phyloP scores from a whole-genome alignment of 2,888 invertebrate genomes.

The Antheraea yamamai region DNA sequence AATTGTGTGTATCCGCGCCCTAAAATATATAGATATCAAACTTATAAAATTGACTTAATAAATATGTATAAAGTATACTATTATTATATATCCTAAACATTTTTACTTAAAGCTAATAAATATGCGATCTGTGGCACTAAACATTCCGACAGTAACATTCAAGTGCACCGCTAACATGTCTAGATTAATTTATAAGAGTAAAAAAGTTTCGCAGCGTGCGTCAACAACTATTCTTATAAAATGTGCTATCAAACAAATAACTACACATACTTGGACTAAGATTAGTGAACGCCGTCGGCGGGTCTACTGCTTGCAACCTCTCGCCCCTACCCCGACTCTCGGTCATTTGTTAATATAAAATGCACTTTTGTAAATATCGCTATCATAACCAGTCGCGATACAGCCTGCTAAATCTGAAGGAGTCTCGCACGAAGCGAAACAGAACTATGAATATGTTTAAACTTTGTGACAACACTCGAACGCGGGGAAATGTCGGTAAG shows the following conservation, averaged over 20 bases:
- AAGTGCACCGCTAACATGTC: slow-evolving; percentile 49
- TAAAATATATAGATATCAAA: slow-evolving; percentile 57
- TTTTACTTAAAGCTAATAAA: slow-evolving; percentile 47
- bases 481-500: neutral
- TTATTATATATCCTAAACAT: slow-evolving; percentile 43
- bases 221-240: slow-evolving; percentile 44
- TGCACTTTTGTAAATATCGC: neutral
- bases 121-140: slow-evolving; percentile 48
- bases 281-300: neutral
- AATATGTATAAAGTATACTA: slow-evolving; percentile 56
- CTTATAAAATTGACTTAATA: slow-evolving; percentile 69
- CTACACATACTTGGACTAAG: slow-evolving; percentile 26
- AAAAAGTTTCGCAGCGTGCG: slow-evolving; percentile 53
- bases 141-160: slow-evolving; percentile 37
- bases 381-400: slow-evolving; percentile 5
- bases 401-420: neutral
- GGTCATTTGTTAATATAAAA: neutral
- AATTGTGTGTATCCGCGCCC: slow-evolving; percentile 49
- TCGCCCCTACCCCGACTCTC: neutral
- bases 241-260: slow-evolving; percentile 51
- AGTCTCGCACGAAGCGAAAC: neutral
- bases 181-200: slow-evolving; percentile 41
- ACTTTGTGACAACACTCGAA: slow-evolving; percentile 4
- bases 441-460: neutral
- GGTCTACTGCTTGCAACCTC: neutral